phyloP scores from a whole-genome alignment of 2,888 invertebrate species.

The Nephrotoma flavescens region DNA sequence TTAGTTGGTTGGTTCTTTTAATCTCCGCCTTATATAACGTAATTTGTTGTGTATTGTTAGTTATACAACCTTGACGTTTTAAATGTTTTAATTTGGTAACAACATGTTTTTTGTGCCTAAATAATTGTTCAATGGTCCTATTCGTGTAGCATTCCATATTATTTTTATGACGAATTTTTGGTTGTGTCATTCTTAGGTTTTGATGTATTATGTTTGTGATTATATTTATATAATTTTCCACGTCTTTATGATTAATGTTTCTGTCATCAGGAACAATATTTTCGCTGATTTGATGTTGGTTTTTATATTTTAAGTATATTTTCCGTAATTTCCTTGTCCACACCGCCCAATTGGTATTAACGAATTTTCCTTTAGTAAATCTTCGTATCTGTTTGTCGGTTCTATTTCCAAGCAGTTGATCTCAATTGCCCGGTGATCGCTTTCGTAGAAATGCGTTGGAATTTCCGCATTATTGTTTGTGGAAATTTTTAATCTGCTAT shows the following conservation, averaged over 20 bases:
- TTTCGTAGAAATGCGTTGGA: too few relatives aligned
- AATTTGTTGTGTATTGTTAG: not conserved
- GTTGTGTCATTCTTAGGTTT: not conserved
- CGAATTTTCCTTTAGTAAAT: not conserved
- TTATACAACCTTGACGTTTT: not conserved
- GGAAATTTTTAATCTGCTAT: not conserved
- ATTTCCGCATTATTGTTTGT: not conserved
- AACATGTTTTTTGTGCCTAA: not conserved
- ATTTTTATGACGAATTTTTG: not conserved
- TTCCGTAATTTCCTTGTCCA: not conserved
- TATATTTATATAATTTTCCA: too few relatives aligned
- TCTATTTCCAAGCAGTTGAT: not conserved
- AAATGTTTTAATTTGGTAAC: not conserved
- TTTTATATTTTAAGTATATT: not conserved
- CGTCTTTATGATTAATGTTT: not conserved
- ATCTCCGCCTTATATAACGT: not conserved
- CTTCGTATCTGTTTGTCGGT: not conserved
- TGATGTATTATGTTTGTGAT: too few relatives aligned
- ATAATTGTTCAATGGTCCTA: not conserved
- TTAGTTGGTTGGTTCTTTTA: not conserved
- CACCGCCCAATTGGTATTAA: not conserved
- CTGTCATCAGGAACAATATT: not conserved
- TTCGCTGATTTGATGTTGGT: too few relatives aligned
- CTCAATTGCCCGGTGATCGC: not conserved
- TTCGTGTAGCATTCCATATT: not conserved